Evolutionary conservation across 1,140 invertebrate species (phyloP).

Genomic region (Monochamus saltuarius): DNA sequence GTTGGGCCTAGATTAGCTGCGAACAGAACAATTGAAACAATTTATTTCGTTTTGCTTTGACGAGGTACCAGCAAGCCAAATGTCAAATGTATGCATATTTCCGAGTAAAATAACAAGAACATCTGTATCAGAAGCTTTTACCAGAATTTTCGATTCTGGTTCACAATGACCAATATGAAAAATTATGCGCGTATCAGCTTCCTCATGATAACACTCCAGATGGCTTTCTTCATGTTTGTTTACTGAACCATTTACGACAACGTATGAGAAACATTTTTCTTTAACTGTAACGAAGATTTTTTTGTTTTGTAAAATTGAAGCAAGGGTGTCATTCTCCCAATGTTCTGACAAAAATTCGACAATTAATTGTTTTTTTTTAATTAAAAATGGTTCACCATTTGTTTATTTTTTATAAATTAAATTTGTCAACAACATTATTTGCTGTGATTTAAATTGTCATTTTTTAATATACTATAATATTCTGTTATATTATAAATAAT

Average conservation of each 20-base stretch:
- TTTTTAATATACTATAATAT: no score
- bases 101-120: slow-evolving; percentile 43
- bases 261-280: background rate
- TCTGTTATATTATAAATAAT: no score
- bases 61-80: slow-evolving; percentile 35
- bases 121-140: slow-evolving; percentile 42
- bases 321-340: slow-evolving; percentile 24
- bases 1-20: no score
- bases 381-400: no score
- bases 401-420: no score
- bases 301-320: slow-evolving; percentile 36
- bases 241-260: background rate
- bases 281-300: slow-evolving; percentile 37
- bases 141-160: slow-evolving; percentile 28
- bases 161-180: slow-evolving; percentile 33
- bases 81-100: slow-evolving; percentile 44
- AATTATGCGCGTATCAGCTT: slow-evolving; percentile 38
- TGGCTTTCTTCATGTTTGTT: slow-evolving; percentile 35
- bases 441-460: no score
- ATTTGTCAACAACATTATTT: no score
- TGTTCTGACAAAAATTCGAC: no score
- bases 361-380: no score
- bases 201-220: slow-evolving; percentile 38
- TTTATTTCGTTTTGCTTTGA: slow-evolving; percentile 57
- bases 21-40: no score